Percentiles rank a stretch among this genome's conserved stretches.
phyloP scores from a whole-genome alignment of 2,888 invertebrate genomes.

The Cheilosia variabilis region DNA sequence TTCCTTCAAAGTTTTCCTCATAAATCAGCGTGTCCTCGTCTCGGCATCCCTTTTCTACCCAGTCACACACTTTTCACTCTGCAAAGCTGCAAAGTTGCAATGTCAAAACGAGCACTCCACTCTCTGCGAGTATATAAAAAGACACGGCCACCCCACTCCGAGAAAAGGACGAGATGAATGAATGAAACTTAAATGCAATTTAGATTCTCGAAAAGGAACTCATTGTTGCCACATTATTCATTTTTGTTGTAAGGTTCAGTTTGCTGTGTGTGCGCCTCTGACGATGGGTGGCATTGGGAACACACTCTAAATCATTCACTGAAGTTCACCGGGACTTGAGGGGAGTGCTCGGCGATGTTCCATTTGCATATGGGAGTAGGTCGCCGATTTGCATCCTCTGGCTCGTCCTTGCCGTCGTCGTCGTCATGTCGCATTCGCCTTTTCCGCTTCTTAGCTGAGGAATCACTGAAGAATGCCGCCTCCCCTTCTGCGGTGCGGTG shows the following conservation, averaged over 20 bases:
- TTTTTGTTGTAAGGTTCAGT: slow-evolving; percentile 47
- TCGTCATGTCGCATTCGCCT: slow-evolving; percentile 51
- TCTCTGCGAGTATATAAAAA: slow-evolving; percentile 9
- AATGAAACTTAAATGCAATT: slow-evolving; percentile 49
- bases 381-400: slow-evolving; percentile 69
- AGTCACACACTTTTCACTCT: slow-evolving; percentile 32
- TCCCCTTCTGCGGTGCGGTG: slow-evolving; percentile 26
- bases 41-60: slow-evolving; percentile 4
- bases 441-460: slow-evolving; percentile 59
- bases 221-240: slow-evolving; percentile 73
- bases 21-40: slow-evolving; percentile 43
- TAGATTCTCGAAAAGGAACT: slow-evolving; percentile 52
- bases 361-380: slow-evolving; percentile 75
- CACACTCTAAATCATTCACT: slow-evolving; percentile 69
- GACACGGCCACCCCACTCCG: not conserved
- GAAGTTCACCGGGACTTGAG: slow-evolving; percentile 8
- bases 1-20: slow-evolving; percentile 39
- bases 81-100: slow-evolving; percentile 46
- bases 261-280: not conserved
- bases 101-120: slow-evolving; percentile 41
- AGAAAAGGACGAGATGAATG: not conserved
- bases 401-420: slow-evolving; percentile 58
- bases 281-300: slow-evolving; percentile 44
- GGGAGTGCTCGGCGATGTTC: slow-evolving; percentile 52
- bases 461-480: slow-evolving; percentile 21